Base-by-base conservation (phyloP, 2,888 invertebrate species). In the Blomia tropicalis region DNA sequence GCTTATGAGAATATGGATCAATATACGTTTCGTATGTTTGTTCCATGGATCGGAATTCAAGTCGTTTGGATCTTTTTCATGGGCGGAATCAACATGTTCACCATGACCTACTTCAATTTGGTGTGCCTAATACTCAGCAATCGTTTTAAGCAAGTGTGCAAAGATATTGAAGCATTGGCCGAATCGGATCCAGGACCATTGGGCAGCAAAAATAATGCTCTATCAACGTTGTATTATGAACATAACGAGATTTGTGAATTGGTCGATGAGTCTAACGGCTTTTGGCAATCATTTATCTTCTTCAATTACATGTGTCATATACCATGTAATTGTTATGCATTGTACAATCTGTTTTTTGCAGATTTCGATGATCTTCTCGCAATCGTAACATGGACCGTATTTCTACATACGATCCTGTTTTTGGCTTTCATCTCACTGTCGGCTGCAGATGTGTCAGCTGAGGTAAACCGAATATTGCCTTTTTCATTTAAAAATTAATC, bases 221-320 rank as follows among this genome's bases (percentile, higher is more conserved):
- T 66, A 1, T 66, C 62, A 3, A 53, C 58, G 5, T 32, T 66
- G 19, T 66, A 66, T 29, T 64, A 58, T 17, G 66, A 66, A 29
- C 66, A 66, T 54, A 66, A 66, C 32, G 66, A 66, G 44, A 47
- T 64, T 7, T 66, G 66, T 32, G 66, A 66, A 59, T 30, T 66
- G 30, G 59, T 65, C 17, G 66, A 66, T 43, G 66, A 66, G 51
- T 64, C 66, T 4, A 66, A 66, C 36, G 56, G 29, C 11, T 66
- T 66, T 29, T 66, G 66, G 66, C 66, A 66, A 44, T 56, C 47
- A 2, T 62, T 56, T 29, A 59, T 65, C 27, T 64, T 66, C 47
- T 66, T 61, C 60, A 66, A 60, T 23, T 65, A 66, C 32, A 43
- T 66, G 36, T 63, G 64, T 56, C 66, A 62, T 53, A 66, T 66